Base-by-base conservation (phyloP, 1,140 invertebrate genomes). In the Cotesia glomerata region DNA sequence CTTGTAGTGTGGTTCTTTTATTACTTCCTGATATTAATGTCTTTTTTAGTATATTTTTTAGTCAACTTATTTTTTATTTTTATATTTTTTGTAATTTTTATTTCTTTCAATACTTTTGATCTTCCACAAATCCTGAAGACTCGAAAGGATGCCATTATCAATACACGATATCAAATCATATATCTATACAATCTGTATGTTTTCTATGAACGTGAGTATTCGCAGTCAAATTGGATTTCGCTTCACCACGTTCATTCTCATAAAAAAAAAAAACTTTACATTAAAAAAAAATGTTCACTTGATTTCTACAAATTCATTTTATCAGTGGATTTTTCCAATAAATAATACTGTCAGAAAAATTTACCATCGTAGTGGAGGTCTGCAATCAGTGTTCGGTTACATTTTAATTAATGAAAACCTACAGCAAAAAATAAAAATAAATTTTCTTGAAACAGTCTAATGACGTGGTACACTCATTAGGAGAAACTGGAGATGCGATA, bases 191-290 rank as follows among this genome's bases (percentile, higher is more conserved):
- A 39, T 39, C 11, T 13, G 39, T 9, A 45, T 64, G 39, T 34
- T 64, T 64, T 14, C n/a, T 64, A 14, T 39, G 34, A 64, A 39
- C n/a, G 13, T 34, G n/a, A 13, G 32, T 39, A 39, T 64, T 18
- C 18, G 14, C 9, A 64, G 36, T 39, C 16, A 32, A 64, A 64
- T 64, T 64, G n/a, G n/a, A 64, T 64, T 64, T 64, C 36, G 34
- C 62, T 39, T 13, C 62, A 39, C 16, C 26, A 61, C 26, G 26
- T 61, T 13, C 36, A 13, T 3, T n/a, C 34, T 64, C 34, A 39
- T 36, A 35, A 64, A 39, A 32, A 64, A 64, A n/a, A 61, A 35
- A 18, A 45, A 45, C 39, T 45, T 9, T 11, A 45, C 8, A 45
- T 16, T 18, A 8, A 18, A 13, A 56, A 14, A 56, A 56, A 56